phyloP scores from a whole-genome alignment of 2,113 vertebrate genomes.

The Falco punctatus region DNA sequence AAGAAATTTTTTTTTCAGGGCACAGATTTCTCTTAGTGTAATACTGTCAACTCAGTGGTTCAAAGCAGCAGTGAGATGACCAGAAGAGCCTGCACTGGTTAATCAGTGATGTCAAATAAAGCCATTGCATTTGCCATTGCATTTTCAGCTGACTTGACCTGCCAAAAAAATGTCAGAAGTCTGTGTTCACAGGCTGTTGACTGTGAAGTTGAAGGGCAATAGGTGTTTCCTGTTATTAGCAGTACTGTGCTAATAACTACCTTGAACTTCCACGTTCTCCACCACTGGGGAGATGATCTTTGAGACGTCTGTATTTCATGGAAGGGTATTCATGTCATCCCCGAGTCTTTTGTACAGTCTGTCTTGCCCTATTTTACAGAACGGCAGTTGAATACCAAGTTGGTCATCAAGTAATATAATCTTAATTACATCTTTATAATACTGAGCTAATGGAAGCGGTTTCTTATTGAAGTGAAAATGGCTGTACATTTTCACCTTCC shows the following conservation, averaged over 20 bases:
- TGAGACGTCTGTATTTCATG: neutral
- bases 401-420: neutral
- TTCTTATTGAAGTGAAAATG: constrained; percentile 3
- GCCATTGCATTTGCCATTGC: neutral
- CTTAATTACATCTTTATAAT: constrained; percentile 2
- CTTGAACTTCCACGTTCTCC: neutral
- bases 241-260: neutral
- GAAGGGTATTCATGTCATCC: neutral
- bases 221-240: neutral
- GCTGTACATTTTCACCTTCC: neutral
- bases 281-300: neutral
- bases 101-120: neutral
- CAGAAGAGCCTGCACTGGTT: neutral
- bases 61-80: neutral
- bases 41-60: neutral
- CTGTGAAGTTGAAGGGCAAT: neutral
- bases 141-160: neutral
- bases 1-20: neutral
- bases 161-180: neutral
- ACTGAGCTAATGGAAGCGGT: neutral
- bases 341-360: neutral
- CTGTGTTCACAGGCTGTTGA: neutral
- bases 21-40: neutral
- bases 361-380: neutral
- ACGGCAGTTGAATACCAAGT: neutral